These are phyloP conservation scores for Cacoxenus indagator DNA, from an alignment of 2,888 invertebrate genomes.

Conservation along the genomic window DNA sequence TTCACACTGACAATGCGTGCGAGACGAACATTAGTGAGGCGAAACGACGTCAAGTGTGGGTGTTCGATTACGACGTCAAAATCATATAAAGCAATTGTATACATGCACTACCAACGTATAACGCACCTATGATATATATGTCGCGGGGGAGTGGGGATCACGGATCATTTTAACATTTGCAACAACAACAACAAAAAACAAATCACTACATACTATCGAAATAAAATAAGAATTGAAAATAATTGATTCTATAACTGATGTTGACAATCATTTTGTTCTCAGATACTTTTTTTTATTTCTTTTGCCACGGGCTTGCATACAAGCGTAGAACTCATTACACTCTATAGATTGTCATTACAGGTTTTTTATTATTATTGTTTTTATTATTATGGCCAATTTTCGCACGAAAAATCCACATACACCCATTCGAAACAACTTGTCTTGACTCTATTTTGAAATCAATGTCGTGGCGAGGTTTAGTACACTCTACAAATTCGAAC, in stretches of 20 bases:
- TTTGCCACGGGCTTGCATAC: not conserved
- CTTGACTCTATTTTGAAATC: slow-evolving; percentile 5
- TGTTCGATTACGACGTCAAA: not conserved
- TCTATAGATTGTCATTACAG: slow-evolving; percentile 12
- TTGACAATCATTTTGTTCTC: slow-evolving; percentile 45
- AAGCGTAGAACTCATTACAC: not conserved
- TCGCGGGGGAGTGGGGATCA: not conserved
- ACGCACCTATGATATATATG: not conserved
- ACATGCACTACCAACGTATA: not conserved
- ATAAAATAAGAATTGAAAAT: slow-evolving; percentile 26
- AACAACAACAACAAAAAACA: too few relatives aligned
- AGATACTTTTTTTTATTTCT: slow-evolving; percentile 39
- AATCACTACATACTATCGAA: too few relatives aligned
- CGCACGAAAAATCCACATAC: slow-evolving; percentile 26
- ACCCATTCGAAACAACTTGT: not conserved
- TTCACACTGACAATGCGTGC: not conserved
- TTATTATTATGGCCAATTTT: slow-evolving; percentile 25
- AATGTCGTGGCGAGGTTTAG: slow-evolving; percentile 29
- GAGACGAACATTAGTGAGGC: not conserved
- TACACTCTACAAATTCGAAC: slow-evolving; percentile 30
- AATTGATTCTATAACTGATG: slow-evolving; percentile 47
- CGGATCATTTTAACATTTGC: not conserved
- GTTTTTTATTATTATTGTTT: slow-evolving; percentile 15
- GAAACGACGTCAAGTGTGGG: not conserved
- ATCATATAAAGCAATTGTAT: not conserved